Evolutionary conservation across 2,888 invertebrate species (phyloP).

Genomic region (Ormyrus nitidulus): DNA sequence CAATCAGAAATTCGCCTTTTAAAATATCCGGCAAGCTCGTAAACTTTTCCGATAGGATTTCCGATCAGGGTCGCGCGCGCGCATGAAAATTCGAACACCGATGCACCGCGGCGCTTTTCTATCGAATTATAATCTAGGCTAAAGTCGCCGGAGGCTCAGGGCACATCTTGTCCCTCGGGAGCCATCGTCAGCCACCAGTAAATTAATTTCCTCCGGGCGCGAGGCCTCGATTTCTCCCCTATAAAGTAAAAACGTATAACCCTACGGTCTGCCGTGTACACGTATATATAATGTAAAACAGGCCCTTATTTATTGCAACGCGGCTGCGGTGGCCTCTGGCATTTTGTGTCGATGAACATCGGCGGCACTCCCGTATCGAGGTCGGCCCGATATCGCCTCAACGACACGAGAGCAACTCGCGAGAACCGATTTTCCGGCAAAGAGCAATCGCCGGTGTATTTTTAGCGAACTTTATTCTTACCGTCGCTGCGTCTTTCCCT

Average conservation of each 20-base stretch:
- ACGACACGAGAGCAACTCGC: constrained; percentile 49
- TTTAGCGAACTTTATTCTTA: constrained; percentile 60
- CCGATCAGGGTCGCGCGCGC: too few species aligned
- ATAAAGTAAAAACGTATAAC: not conserved
- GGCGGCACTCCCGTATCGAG: constrained; percentile 61
- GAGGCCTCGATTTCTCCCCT: not conserved
- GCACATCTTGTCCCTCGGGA: not conserved
- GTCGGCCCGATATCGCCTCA: constrained; percentile 66
- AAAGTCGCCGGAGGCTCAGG: not conserved
- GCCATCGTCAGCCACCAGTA: not conserved
- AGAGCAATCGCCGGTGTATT: constrained; percentile 63
- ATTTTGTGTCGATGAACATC: constrained; percentile 58
- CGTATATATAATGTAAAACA: constrained; percentile 23
- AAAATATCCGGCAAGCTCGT: too few species aligned
- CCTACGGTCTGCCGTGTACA: not conserved
- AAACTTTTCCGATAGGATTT: too few species aligned
- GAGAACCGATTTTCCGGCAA: constrained; percentile 65
- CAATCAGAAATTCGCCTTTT: too few species aligned
- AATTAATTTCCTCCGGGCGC: constrained; percentile 34
- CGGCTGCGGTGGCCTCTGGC: not conserved
- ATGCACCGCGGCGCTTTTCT: not conserved
- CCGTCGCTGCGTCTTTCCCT: constrained; percentile 8
- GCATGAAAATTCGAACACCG: too few species aligned
- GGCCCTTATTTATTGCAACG: constrained; percentile 22
- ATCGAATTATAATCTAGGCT: constrained; percentile 11